These are phyloP conservation scores for Noctua janthina DNA, from an alignment of 2,888 invertebrate species.

Conservation along the genomic window DNA sequence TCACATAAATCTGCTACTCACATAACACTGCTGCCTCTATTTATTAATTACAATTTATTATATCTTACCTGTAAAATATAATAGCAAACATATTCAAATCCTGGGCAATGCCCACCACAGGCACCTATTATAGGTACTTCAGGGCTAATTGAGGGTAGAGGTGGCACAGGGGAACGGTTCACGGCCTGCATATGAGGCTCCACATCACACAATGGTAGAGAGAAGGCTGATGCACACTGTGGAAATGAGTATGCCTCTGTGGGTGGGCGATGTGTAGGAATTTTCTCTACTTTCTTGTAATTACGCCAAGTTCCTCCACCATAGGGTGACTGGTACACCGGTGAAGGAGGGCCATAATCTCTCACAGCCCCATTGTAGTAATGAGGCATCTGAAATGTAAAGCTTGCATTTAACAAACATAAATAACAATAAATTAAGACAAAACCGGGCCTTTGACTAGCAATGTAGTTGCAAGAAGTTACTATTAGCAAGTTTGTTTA, in stretches of 20 bases:
- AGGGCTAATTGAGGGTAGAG: slow-evolving; percentile 83
- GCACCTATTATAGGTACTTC: slow-evolving; percentile 91
- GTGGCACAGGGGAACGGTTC: slow-evolving; percentile 80
- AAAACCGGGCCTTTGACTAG: neutral
- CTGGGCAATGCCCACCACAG: slow-evolving; percentile 93
- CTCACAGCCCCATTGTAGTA: slow-evolving; percentile 80
- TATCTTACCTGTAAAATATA: slow-evolving; percentile 91
- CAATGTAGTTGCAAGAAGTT: too few relatives aligned
- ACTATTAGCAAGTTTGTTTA: neutral
- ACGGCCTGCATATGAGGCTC: slow-evolving; percentile 74
- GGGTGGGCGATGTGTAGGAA: slow-evolving; percentile 69
- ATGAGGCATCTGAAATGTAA: slow-evolving; percentile 82
- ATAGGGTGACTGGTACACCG: slow-evolving; percentile 88
- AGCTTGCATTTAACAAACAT: neutral
- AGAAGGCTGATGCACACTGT: slow-evolving; percentile 86
- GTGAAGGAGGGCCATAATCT: slow-evolving; percentile 86
- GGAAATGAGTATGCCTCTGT: slow-evolving; percentile 82
- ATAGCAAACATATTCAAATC: slow-evolving; percentile 93
- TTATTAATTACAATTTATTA: neutral
- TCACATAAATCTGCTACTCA: too few relatives aligned
- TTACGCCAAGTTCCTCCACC: slow-evolving; percentile 82
- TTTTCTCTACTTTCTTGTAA: slow-evolving; percentile 81
- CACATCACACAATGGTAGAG: slow-evolving; percentile 83
- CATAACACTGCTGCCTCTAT: neutral
- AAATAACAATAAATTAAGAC: neutral